Evolutionary conservation across 1,140 invertebrate genomes (phyloP), one percentile per base, ranked within the genome.

Genomic region (Drosophila kurseongensis): DNA sequence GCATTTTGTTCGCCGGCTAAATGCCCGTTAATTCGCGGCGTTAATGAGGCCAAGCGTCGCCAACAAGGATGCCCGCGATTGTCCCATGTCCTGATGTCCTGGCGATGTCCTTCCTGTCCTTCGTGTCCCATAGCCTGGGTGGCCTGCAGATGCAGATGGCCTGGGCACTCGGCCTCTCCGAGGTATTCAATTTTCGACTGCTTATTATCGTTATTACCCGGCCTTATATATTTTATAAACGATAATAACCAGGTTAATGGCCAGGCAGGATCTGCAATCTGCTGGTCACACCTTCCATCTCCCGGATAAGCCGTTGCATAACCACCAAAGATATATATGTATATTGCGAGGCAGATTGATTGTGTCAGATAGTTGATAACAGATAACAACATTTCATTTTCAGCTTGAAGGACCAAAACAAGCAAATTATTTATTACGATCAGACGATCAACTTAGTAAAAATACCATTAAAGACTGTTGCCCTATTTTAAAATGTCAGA

Each of bases 21-120:
- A 85, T 88, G 83, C 61, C 80, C 75, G 65, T 85, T 86, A 86
- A 85, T 85, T 78, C 75, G 38, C 42, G 65, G 82, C 82, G 78
- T 85, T 85, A 85, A 85, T 85, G 82, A 86, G 78, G 82, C 56
- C 41, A 42, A 77, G 76, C 66, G 67, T 47, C 63, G 57, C 71
- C 52, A 59, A 68, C 57, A 40, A 51, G 63, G 47, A 45, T 48
- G 32, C 32, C 5, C 10, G 29, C 38, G 38, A 56, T 42, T 47
- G 32, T 36, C 40, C 14, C 32, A 23, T 36, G 5, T 67, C n/a
- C 60, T 8, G 2, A 16, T 13, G 58, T 60, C 44, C 48, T 13
- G 36, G 10, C 1, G 2, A 16, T 13, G 58, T 60, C 44, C 48
- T 38, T 9, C 2, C 23, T 23, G 36, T 9, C 10, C 36, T 10